Evolutionary conservation across 2,888 invertebrate species (phyloP).

Genomic region (Kryphioiulus occultus): DNA sequence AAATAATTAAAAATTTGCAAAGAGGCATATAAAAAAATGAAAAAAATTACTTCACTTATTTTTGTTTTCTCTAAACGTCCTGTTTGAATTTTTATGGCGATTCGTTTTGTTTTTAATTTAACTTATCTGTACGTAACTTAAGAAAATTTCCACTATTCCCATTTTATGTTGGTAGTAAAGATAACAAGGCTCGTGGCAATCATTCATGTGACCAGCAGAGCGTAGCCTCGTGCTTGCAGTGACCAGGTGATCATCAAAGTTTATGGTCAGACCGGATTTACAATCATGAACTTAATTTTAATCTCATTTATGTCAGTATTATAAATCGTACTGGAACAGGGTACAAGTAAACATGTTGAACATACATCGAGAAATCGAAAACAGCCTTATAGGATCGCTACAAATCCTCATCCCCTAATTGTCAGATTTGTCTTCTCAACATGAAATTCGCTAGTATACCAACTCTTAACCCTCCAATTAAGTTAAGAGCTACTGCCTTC

Average conservation of each 20-base stretch:
- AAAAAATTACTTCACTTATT: no score
- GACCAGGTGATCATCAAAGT: not conserved
- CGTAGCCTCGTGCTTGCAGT: not conserved
- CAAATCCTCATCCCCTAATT: not conserved
- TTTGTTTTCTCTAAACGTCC: not conserved
- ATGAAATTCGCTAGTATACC: not conserved
- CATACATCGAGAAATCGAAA: not conserved
- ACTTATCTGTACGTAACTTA: not conserved
- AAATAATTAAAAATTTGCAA: no score
- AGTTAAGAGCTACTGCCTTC: no score
- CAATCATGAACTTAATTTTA: not conserved
- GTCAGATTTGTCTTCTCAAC: not conserved
- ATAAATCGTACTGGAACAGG: not conserved
- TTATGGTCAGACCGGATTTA: not conserved
- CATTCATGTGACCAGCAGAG: not conserved
- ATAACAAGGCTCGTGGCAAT: not conserved
- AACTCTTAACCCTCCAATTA: no score
- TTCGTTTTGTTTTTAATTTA: slow-evolving; percentile 3
- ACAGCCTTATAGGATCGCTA: not conserved
- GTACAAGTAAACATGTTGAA: not conserved
- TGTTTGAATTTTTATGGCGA: not conserved
- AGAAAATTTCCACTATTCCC: not conserved
- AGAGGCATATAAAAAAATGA: no score
- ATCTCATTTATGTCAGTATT: not conserved
- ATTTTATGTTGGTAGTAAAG: slow-evolving; percentile 7